Evolutionary conservation across 2,888 invertebrate species (phyloP).

Genomic region (Timema cristinae): DNA sequence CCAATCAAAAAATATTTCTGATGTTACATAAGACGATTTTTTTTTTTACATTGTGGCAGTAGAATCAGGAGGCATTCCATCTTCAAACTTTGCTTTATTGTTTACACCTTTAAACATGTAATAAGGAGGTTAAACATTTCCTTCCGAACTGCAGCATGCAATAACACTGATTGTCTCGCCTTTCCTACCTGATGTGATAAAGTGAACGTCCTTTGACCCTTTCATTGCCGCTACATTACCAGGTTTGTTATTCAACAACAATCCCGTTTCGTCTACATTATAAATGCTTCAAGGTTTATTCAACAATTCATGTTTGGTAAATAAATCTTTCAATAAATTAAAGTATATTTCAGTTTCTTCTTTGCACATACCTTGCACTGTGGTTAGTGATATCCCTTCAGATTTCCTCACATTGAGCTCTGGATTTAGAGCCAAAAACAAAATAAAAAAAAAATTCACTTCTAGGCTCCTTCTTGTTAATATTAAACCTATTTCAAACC

Average conservation of each 20-base stretch:
- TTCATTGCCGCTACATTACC: background rate
- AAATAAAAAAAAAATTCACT: too few species aligned
- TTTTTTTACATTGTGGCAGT: conserved; percentile 29
- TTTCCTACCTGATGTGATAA: background rate
- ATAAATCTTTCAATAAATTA: too few species aligned
- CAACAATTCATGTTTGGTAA: conserved; percentile 25
- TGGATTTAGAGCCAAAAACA: too few species aligned
- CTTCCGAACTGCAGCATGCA: conserved; percentile 32
- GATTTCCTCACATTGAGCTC: too few species aligned
- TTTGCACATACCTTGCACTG: too few species aligned
- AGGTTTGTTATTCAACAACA: conserved; percentile 30
- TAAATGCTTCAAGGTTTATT: conserved; percentile 28
- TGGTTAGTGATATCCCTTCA: too few species aligned
- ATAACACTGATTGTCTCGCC: conserved; percentile 5
- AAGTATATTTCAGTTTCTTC: too few species aligned
- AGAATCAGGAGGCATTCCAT: conserved; percentile 32
- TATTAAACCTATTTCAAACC: too few species aligned
- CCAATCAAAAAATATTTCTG: too few species aligned
- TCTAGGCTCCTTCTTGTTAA: too few species aligned
- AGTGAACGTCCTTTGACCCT: background rate
- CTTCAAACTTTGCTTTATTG: conserved; percentile 35
- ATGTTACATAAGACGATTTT: too few species aligned
- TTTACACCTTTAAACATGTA: conserved; percentile 31
- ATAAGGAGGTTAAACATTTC: conserved; percentile 31
- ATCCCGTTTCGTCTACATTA: conserved; percentile 14